Percentiles rank a stretch among this genome's conserved stretches.
Conservation (phyloP, 2,113 vertebrate species). For the Eubucco bourcierii region DNA sequence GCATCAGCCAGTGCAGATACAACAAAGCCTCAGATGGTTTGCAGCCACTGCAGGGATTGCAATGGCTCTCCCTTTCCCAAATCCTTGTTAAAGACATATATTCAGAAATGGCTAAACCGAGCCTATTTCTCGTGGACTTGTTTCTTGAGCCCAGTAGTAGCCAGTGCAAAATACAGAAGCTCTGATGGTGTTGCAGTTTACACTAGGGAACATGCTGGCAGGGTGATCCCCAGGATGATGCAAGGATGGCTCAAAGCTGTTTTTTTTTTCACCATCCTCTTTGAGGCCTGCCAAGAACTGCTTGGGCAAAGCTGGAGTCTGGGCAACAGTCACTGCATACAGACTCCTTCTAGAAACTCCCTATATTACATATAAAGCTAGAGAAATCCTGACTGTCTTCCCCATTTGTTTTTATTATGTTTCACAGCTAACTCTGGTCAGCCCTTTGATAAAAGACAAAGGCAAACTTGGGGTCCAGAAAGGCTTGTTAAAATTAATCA, state of each 20-base stretch:
- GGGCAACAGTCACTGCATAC: slow-evolving; percentile 34
- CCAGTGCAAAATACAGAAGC: slow-evolving; percentile 37
- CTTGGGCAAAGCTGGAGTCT: slow-evolving; percentile 28
- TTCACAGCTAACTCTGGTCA: slow-evolving; percentile 2
- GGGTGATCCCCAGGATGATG: slow-evolving; percentile 15
- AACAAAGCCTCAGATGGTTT: not conserved
- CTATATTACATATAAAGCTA: slow-evolving; percentile 28
- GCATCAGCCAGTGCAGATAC: not conserved
- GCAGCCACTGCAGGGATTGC: not conserved
- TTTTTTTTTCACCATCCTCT: slow-evolving; percentile 33
- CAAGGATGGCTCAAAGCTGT: slow-evolving; percentile 46
- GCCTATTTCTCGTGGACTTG: not conserved
- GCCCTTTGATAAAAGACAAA: slow-evolving; percentile 2
- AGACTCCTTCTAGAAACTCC: slow-evolving; percentile 43
- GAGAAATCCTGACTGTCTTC: slow-evolving; percentile 18
- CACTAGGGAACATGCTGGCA: not conserved
- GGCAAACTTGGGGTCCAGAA: not conserved
- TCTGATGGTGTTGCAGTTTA: slow-evolving; percentile 33
- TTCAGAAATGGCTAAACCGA: not conserved
- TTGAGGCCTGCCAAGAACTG: slow-evolving; percentile 34
- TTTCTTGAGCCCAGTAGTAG: not conserved
- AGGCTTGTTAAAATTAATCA: slow-evolving; percentile 3
- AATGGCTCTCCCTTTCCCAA: not conserved
- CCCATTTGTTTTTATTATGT: not conserved
- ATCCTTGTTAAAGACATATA: not conserved